These are phyloP conservation scores for Bibio marci DNA, from an alignment of 2,888 invertebrate species.

Conservation along the genomic window DNA sequence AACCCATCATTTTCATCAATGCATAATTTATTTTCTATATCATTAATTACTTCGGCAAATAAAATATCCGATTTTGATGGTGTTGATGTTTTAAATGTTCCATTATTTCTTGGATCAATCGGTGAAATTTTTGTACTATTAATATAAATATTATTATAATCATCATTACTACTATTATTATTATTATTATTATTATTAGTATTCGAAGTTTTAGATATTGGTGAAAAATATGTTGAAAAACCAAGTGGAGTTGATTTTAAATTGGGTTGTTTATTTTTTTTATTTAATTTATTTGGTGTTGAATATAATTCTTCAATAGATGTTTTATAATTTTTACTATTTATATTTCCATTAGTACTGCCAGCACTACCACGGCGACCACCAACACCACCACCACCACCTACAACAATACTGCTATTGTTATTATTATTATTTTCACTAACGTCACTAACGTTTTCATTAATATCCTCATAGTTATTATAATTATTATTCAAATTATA, in stretches of 20 bases:
- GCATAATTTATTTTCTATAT: conserved; percentile 31
- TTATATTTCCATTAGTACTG: background rate
- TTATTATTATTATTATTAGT: conserved; percentile 6
- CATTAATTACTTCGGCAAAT: conserved; percentile 48
- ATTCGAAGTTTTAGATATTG: conserved; percentile 6
- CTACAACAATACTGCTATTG: no score
- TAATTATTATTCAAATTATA: background rate
- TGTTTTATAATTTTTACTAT: conserved; percentile 8
- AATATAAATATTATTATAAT: conserved; percentile 12
- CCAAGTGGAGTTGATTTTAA: conserved; percentile 12
- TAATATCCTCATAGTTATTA: conserved; percentile 6
- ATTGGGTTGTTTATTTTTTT: conserved; percentile 5
- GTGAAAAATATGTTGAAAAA: conserved; percentile 14
- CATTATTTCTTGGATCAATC: conserved; percentile 43
- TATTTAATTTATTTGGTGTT: conserved; percentile 17
- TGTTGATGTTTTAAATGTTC: conserved; percentile 50
- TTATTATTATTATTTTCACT: background rate
- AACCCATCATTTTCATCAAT: conserved; percentile 11
- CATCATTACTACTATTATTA: conserved; percentile 8
- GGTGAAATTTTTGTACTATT: conserved; percentile 45
- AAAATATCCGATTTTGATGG: conserved; percentile 29
- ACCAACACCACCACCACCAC: no score
- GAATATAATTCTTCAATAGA: conserved; percentile 24
- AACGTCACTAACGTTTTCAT: conserved; percentile 9
- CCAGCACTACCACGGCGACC: no score